Evolutionary conservation across 1,140 invertebrate genomes (phyloP), one percentile per base, ranked within the genome.

Genomic region (Reticulitermes speratus): DNA sequence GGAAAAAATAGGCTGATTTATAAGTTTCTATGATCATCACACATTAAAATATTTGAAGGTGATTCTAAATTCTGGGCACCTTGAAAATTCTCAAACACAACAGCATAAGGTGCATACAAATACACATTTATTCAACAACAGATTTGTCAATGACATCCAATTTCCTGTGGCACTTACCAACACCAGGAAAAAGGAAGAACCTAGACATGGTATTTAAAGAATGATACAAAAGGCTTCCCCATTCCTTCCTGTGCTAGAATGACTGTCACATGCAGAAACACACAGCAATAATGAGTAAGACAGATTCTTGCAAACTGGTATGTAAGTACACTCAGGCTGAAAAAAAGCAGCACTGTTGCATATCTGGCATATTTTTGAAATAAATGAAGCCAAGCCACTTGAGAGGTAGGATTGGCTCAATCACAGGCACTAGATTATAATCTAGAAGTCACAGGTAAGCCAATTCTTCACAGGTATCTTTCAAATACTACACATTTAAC

Each of bases 241-340:
- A 16, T 25, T 8, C 14, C 30, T 19, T 11, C 30, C 45, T 30
- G 16, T 52, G 45, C 30, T 30, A 48, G n/a, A 30, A 59, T 59
- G 45, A 84, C 83, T 30, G 65, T 75, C 83, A 84, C 45, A 84
- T 52, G 45, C 44, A 84, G 83, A 84, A 84, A 84, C 11, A 48
- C 83, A 55, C 48, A 59, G 45, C 23, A 84, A 84, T 84, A 19
- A 84, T 32, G 23, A 84, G 48, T 48, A 84, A 84, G 25, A 30
- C 30, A 23, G 30, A 25, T 55, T 84, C 52, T n/a, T 30, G 30
- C 19, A 3, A 7, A 25, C 83, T 30, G 52, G 83, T 52, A 84
- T 48, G 44, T n/a, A 48, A 30, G 23, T 12, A 84, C 38, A 44
- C n/a, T 16, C 16, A 44, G 83, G 44, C 38, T 44, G 21, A n/a